Percentiles rank a stretch among this genome's conserved stretches.
Conservation (phyloP, 2,113 vertebrate genomes). For the Crotalus viridis region DNA sequence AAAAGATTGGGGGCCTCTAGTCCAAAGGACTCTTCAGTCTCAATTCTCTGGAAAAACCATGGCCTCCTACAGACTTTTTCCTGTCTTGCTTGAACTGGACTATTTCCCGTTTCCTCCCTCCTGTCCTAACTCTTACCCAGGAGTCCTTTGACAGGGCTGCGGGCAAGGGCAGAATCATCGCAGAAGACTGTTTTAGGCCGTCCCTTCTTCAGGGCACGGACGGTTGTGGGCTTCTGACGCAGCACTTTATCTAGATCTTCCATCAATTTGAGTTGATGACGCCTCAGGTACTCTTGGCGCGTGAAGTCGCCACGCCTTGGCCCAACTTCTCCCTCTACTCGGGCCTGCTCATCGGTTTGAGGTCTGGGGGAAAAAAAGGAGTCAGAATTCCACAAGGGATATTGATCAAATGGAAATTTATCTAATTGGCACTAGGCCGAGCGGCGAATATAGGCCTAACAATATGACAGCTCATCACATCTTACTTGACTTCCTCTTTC, state of each 20-base stretch:
- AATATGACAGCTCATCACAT: fast-evolving
- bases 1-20: too few species aligned
- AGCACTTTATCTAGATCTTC: constrained; percentile 89
- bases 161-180: constrained; percentile 83
- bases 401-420: neutral
- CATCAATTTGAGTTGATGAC: constrained; percentile 90
- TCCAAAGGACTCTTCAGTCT: neutral
- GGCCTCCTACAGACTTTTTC: fast-evolving
- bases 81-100: neutral
- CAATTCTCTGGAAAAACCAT: neutral
- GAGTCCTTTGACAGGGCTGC: constrained; percentile 82
- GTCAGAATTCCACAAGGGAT: neutral
- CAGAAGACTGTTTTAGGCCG: constrained; percentile 84
- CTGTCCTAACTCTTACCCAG: constrained; percentile 71
- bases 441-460: neutral
- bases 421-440: neutral
- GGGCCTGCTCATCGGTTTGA: constrained; percentile 46
- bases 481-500: constrained; percentile 73
- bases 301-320: constrained; percentile 82
- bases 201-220: constrained; percentile 76
- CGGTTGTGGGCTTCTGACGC: constrained; percentile 77
- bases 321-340: constrained; percentile 70
- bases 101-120: neutral
- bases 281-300: constrained; percentile 79
- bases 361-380: neutral